phyloP scores from a whole-genome alignment of 2,797 vertebrate species.

The Australoheros facetus region DNA sequence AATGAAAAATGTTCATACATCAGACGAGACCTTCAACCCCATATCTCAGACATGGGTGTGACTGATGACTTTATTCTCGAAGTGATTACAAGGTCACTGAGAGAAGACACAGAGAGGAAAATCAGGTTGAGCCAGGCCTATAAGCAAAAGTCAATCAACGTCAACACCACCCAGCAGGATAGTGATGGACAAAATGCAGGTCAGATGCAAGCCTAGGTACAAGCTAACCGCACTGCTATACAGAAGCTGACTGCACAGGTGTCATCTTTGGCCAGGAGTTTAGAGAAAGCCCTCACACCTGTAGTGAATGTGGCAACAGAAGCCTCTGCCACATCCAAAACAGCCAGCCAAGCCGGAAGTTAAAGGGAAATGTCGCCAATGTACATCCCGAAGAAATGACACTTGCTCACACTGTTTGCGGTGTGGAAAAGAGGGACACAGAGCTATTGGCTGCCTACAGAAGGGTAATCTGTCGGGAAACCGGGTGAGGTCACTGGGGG shows the following conservation, averaged over 20 bases:
- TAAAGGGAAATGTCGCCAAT: background rate
- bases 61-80: background rate
- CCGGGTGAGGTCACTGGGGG: background rate
- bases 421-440: constrained; percentile 8
- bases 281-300: constrained; percentile 6
- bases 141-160: background rate
- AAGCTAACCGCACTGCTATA: constrained; percentile 32
- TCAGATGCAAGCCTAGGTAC: constrained; percentile 12
- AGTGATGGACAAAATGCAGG: background rate
- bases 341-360: too few species aligned
- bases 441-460: background rate
- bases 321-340: rapidly evolving
- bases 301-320: rapidly evolving
- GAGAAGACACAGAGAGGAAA: constrained; percentile 13
- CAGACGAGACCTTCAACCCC: background rate
- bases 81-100: rapidly evolving
- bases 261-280: constrained; percentile 1
- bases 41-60: background rate
- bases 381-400: rapidly evolving
- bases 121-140: background rate
- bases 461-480: rapidly evolving
- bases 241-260: constrained; percentile 23
- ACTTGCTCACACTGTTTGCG: background rate
- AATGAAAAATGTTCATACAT: background rate
- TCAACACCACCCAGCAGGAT: background rate